phyloP scores from a whole-genome alignment of 2,113 vertebrate species.

The Anoplopoma fimbria region DNA sequence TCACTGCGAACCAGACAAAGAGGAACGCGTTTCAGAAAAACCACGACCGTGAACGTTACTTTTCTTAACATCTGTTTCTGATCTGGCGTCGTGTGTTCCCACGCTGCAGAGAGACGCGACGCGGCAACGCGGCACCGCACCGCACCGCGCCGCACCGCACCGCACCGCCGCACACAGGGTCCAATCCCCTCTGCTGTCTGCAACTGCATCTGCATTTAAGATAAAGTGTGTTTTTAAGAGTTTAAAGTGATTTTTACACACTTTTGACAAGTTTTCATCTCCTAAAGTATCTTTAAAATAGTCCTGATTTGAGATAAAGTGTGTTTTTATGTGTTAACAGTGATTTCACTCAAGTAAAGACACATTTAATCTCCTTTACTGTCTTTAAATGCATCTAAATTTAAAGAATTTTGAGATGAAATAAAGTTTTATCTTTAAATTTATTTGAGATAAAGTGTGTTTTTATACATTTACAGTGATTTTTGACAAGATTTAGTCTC shows the following conservation, averaged over 20 bases:
- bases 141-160: no score
- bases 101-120: no score
- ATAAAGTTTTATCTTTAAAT: no score
- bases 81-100: slow-evolving; percentile 52
- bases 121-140: no score
- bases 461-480: neutral
- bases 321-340: neutral
- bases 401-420: no score
- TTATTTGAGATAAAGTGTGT: rapidly evolving
- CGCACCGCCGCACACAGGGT: no score
- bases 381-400: no score
- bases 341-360: neutral
- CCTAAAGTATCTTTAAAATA: no score
- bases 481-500: no score
- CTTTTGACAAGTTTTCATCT: neutral
- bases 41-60: neutral
- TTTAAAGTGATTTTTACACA: neutral
- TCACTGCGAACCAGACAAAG: neutral
- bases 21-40: no score
- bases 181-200: no score
- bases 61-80: slow-evolving; percentile 64
- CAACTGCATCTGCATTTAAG: no score
- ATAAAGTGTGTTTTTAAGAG: neutral
- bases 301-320: rapidly evolving
- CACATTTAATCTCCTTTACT: neutral